Evolutionary conservation across 1,140 invertebrate genomes (phyloP).

Genomic region (Drosophila grimshawi): DNA sequence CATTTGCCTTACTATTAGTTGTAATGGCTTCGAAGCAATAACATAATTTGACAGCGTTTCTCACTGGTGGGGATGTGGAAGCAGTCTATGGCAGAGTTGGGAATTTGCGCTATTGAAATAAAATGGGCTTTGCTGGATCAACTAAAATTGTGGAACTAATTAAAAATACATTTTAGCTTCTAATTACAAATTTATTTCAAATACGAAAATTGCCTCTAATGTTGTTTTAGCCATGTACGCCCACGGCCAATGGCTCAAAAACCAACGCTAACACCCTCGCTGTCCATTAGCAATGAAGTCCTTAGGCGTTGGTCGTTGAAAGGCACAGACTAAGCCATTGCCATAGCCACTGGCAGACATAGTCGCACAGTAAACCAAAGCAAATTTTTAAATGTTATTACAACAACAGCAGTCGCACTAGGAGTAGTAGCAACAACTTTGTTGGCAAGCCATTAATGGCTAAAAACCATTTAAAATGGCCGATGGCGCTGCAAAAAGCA

Average conservation of each 20-base stretch:
- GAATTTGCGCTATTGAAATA: slow-evolving; percentile 6
- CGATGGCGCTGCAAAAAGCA: slow-evolving; percentile 61
- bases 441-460: slow-evolving; percentile 72
- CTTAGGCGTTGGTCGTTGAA: slow-evolving; percentile 40
- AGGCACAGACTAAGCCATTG: slow-evolving; percentile 33
- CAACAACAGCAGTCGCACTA: slow-evolving; percentile 37
- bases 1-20: slow-evolving; percentile 5
- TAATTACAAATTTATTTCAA: slow-evolving; percentile 79
- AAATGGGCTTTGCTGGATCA: slow-evolving; percentile 29
- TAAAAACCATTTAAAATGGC: slow-evolving; percentile 82
- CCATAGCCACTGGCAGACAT: slow-evolving; percentile 41
- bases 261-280: slow-evolving; percentile 19
- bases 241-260: slow-evolving; percentile 30
- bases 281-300: slow-evolving; percentile 63
- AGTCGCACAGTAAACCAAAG: slow-evolving; percentile 67
- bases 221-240: slow-evolving; percentile 43
- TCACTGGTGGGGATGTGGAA: slow-evolving; percentile 1
- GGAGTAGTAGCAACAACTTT: slow-evolving; percentile 9
- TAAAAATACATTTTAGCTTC: slow-evolving; percentile 65
- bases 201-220: slow-evolving; percentile 66
- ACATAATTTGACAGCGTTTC: slow-evolving; percentile 1
- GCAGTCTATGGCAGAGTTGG: not conserved
- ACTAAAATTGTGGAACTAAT: slow-evolving; percentile 72
- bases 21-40: slow-evolving; percentile 6
- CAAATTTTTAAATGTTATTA: slow-evolving; percentile 82